Percentiles rank a stretch among this genome's conserved stretches.
phyloP scores from a whole-genome alignment of 1,140 invertebrate genomes.

The Ceratitis capitata region DNA sequence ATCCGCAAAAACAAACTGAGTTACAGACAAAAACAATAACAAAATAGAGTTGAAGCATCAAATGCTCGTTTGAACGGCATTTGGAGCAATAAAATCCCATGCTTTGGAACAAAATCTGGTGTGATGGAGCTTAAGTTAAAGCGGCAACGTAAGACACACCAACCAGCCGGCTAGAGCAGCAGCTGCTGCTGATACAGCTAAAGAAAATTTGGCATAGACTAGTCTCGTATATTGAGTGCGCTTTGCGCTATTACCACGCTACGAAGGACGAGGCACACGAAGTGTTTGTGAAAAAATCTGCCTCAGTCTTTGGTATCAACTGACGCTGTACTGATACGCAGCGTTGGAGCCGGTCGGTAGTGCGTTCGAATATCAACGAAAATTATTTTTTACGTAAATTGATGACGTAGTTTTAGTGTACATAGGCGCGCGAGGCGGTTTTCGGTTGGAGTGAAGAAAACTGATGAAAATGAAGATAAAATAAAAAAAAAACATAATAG shows the following conservation, averaged over 20 bases:
- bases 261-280: constrained; percentile 10
- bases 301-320: constrained; percentile 33
- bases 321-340: neutral
- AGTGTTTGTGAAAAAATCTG: constrained; percentile 13
- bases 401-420: too few species aligned
- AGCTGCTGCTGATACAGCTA: neutral
- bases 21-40: neutral
- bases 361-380: neutral
- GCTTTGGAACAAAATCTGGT: neutral
- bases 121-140: neutral
- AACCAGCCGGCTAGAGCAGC: neutral
- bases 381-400: neutral
- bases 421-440: too few species aligned
- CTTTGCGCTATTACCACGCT: neutral
- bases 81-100: constrained; percentile 10
- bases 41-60: neutral
- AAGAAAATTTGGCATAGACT: constrained; percentile 19
- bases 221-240: neutral
- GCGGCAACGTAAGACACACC: neutral
- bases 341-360: neutral
- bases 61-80: constrained; percentile 13
- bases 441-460: neutral
- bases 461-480: neutral
- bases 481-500: neutral
- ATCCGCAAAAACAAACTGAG: neutral